Percentiles rank a stretch among this genome's conserved stretches.
These are phyloP conservation scores for Drosophila infuscata DNA, from an alignment of 2,888 invertebrate genomes.

Conservation along the genomic window DNA sequence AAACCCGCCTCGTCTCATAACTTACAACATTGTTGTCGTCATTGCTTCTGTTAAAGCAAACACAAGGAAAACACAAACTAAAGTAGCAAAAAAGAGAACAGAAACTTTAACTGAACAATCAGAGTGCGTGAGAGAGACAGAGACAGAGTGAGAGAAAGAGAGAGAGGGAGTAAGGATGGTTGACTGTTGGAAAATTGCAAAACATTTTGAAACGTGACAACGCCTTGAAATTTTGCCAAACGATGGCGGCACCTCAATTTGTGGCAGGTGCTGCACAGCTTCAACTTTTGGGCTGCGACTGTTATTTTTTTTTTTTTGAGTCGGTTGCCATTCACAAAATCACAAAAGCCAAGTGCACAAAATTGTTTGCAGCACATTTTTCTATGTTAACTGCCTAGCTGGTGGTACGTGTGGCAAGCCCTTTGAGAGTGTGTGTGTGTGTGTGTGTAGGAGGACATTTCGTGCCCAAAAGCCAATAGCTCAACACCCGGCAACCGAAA, in stretches of 20 bases:
- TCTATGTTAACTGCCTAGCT: slow-evolving; percentile 48
- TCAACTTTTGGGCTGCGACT: slow-evolving; percentile 9
- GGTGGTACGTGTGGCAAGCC: slow-evolving; percentile 7
- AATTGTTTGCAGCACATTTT: slow-evolving; percentile 52
- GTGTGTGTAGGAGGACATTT: neutral
- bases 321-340: slow-evolving; percentile 25
- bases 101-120: slow-evolving; percentile 31
- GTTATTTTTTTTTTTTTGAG: neutral
- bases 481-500: slow-evolving; percentile 4
- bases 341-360: slow-evolving; percentile 23
- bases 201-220: slow-evolving; percentile 69
- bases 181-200: slow-evolving; percentile 43
- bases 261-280: slow-evolving; percentile 60
- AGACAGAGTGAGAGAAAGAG: neutral
- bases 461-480: slow-evolving; percentile 20
- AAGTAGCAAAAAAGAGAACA: neutral
- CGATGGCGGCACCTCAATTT: slow-evolving; percentile 52
- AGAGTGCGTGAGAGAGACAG: slow-evolving; percentile 3
- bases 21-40: neutral
- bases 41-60: slow-evolving; percentile 5
- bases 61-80: slow-evolving; percentile 30
- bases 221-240: slow-evolving; percentile 44
- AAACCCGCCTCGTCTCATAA: slow-evolving; percentile 8
- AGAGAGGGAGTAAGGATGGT: neutral
- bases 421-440: neutral